These are phyloP conservation scores for Belgica antarctica DNA, from an alignment of 2,888 invertebrate species.

Conservation along the genomic window DNA sequence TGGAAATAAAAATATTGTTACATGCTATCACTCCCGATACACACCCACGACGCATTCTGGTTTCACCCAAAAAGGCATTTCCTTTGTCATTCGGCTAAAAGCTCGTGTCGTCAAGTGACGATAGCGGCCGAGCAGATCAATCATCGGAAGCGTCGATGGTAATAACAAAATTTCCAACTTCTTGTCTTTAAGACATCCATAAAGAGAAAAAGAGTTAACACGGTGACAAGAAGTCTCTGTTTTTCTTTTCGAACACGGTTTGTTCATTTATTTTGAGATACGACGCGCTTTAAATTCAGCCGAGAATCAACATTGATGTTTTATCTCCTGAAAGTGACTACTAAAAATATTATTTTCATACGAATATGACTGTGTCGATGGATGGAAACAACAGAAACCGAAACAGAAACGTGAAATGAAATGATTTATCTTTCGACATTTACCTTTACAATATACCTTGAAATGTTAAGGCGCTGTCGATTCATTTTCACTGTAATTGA, in stretches of 20 bases:
- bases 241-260: conserved; percentile 36
- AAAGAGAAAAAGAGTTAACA: conserved; percentile 14
- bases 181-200: conserved; percentile 31
- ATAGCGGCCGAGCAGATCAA: not conserved
- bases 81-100: not conserved
- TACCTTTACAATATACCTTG: not conserved
- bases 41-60: conserved; percentile 31
- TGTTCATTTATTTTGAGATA: conserved; percentile 35
- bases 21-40: conserved; percentile 22
- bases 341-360: not conserved
- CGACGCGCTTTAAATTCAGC: not conserved
- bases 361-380: not conserved
- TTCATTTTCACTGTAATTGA: conserved; percentile 36
- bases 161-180: conserved; percentile 19
- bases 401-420: conserved; percentile 3
- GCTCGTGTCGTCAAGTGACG: not conserved
- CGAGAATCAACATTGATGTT: conserved; percentile 28
- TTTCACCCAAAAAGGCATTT: not conserved
- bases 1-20: not conserved
- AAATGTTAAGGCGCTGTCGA: conserved; percentile 35
- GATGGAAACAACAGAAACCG: not conserved
- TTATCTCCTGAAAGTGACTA: conserved; percentile 31
- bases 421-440: conserved; percentile 42
- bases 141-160: conserved; percentile 7
- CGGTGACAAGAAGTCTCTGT: conserved; percentile 36